Conservation (phyloP, 2,797 vertebrate species). For the Poecilia picta region DNA sequence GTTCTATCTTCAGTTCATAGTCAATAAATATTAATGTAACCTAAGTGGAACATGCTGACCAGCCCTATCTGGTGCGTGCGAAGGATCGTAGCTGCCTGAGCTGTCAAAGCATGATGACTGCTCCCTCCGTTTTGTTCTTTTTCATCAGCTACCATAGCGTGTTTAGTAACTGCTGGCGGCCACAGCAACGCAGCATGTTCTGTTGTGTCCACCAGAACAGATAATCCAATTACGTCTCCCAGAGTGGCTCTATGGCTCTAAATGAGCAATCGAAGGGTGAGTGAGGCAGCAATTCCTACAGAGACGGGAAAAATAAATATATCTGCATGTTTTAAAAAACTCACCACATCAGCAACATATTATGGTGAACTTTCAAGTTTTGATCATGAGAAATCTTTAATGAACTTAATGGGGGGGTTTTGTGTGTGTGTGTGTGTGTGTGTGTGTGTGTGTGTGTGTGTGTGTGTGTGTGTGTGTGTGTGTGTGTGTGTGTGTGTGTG, state of each 20-base stretch:
- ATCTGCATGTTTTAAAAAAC: not conserved
- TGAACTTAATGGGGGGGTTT: not conserved
- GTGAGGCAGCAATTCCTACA: not conserved
- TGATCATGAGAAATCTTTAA: not conserved
- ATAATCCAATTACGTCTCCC: not conserved
- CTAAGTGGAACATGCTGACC: not conserved
- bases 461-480: no score
- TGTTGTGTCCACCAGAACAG: not conserved
- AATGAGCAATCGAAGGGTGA: not conserved
- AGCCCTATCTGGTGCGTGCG: not conserved
- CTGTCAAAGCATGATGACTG: not conserved
- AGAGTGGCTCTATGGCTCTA: not conserved
- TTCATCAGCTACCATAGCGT: not conserved
- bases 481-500: no score
- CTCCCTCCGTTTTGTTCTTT: not conserved
- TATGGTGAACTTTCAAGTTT: not conserved
- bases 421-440: no score
- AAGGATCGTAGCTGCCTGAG: not conserved
- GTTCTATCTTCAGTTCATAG: not conserved
- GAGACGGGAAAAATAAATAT: not conserved
- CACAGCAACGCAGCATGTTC: not conserved
- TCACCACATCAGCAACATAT: not conserved
- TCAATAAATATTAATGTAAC: not conserved
- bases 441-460: no score
- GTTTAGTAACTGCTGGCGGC: not conserved